These are phyloP conservation scores for Trachemys scripta DNA, from an alignment of 2,113 vertebrate genomes.

Conservation along the genomic window DNA sequence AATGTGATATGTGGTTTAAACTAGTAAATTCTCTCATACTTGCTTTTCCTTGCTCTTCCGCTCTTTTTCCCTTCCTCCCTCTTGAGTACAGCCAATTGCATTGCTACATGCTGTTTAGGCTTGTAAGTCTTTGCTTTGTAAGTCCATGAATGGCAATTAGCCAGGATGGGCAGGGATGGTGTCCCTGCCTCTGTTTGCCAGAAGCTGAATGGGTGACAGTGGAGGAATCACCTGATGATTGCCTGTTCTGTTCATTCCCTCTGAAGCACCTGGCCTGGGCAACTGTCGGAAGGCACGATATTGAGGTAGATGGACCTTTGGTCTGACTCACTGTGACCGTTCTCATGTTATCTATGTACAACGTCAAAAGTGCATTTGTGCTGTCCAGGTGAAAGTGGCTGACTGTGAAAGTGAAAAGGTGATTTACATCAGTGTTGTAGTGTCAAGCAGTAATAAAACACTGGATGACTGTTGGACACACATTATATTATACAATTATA, in stretches of 20 bases:
- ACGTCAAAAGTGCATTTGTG: slow-evolving; percentile 48
- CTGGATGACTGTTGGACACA: slow-evolving; percentile 64
- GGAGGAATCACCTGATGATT: too few species aligned
- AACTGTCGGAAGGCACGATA: too few species aligned
- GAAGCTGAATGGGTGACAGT: too few species aligned
- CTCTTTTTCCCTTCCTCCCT: neutral
- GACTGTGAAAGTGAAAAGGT: slow-evolving; percentile 67
- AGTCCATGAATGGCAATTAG: too few species aligned
- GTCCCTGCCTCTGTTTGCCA: too few species aligned
- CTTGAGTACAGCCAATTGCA: neutral
- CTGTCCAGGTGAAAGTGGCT: slow-evolving; percentile 57
- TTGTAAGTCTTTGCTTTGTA: neutral
- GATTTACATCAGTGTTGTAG: slow-evolving; percentile 52
- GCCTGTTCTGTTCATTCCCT: too few species aligned
- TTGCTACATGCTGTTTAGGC: slow-evolving; percentile 48
- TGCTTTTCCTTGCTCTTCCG: neutral
- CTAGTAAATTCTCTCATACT: rapidly evolving
- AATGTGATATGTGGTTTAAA: neutral
- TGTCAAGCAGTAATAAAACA: slow-evolving; percentile 60
- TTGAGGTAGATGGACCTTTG: too few species aligned
- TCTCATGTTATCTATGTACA: slow-evolving; percentile 15
- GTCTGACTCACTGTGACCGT: too few species aligned
- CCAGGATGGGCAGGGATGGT: too few species aligned
- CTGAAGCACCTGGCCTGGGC: too few species aligned
- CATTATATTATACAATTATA: slow-evolving; percentile 70